phyloP scores from a whole-genome alignment of 2,113 vertebrate genomes.

The Istiophorus platypterus region DNA sequence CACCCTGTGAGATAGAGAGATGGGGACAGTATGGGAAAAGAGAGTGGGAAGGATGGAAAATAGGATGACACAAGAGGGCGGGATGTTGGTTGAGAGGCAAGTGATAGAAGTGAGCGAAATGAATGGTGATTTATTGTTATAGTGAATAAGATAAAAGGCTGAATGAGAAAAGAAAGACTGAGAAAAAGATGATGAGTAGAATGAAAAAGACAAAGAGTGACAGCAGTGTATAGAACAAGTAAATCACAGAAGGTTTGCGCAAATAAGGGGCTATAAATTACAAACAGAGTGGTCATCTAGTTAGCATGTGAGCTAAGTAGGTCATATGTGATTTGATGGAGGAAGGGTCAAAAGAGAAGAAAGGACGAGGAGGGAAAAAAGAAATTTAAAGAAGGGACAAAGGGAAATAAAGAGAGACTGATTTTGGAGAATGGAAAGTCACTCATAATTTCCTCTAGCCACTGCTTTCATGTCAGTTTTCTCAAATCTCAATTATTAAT shows the following conservation, averaged over 20 bases:
- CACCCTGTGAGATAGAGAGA: slow-evolving; percentile 68
- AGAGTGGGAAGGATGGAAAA: slow-evolving; percentile 43
- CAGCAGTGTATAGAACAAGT: slow-evolving; percentile 11
- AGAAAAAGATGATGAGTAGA: neutral
- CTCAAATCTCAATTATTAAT: neutral
- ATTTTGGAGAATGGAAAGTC: neutral
- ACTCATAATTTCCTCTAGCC: neutral
- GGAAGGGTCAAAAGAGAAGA: slow-evolving; percentile 25
- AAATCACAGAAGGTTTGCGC: slow-evolving; percentile 29
- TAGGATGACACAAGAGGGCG: slow-evolving; percentile 59
- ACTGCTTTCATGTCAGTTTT: neutral
- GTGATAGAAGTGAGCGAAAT: slow-evolving; percentile 17
- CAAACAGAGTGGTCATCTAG: slow-evolving; percentile 8
- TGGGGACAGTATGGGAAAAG: slow-evolving; percentile 52
- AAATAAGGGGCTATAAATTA: slow-evolving; percentile 20
- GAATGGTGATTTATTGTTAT: slow-evolving; percentile 52
- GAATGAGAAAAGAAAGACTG: slow-evolving; percentile 22
- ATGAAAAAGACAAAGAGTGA: neutral
- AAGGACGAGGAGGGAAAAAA: slow-evolving; percentile 3
- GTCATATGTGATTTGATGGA: slow-evolving; percentile 19
- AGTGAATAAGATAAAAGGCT: slow-evolving; percentile 14
- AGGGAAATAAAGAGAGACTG: neutral
- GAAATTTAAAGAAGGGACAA: neutral
- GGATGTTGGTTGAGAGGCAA: slow-evolving; percentile 33
- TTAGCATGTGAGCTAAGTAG: slow-evolving; percentile 50